phyloP scores from a whole-genome alignment of 2,797 vertebrate species.

The Pantherophis alleghaniensis region DNA sequence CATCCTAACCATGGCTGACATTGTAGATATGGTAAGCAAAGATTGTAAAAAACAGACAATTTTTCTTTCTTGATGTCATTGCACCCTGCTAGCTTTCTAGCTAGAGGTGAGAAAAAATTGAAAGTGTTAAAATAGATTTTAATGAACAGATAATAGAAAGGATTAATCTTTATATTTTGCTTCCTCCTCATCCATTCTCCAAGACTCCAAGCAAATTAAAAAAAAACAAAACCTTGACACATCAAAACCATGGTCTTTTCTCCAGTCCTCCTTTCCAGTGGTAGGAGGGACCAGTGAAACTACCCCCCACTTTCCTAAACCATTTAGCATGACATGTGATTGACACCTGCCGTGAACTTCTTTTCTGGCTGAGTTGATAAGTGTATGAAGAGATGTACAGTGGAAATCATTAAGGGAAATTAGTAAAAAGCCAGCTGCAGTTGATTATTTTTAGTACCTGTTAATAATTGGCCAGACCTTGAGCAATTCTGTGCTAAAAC shows the following conservation, averaged over 20 bases:
- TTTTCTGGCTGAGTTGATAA: not conserved
- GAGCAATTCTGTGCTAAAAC: not conserved
- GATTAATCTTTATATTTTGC: not conserved
- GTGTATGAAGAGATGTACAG: slow-evolving; percentile 11
- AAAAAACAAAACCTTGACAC: not conserved
- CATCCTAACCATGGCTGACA: slow-evolving; percentile 88
- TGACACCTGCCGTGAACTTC: not conserved
- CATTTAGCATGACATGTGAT: not conserved
- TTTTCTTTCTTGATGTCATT: not conserved
- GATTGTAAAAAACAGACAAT: too few relatives aligned
- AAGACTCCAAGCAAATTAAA: not conserved
- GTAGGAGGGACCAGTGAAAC: not conserved
- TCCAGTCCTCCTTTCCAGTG: not conserved
- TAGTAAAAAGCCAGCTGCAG: slow-evolving; percentile 9
- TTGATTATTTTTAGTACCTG: slow-evolving; percentile 28
- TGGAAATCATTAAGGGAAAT: slow-evolving; percentile 10
- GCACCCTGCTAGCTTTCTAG: not conserved
- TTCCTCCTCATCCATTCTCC: not conserved
- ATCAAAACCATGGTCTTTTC: not conserved
- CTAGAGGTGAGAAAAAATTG: not conserved
- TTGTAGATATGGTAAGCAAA: slow-evolving; percentile 88
- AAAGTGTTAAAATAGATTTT: not conserved
- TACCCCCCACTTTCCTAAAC: too few relatives aligned
- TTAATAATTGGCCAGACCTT: slow-evolving; percentile 35
- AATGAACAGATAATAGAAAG: not conserved